These are phyloP conservation scores for Mongoloraphidia duomilia DNA, from an alignment of 2,888 invertebrate species.

Conservation along the genomic window DNA sequence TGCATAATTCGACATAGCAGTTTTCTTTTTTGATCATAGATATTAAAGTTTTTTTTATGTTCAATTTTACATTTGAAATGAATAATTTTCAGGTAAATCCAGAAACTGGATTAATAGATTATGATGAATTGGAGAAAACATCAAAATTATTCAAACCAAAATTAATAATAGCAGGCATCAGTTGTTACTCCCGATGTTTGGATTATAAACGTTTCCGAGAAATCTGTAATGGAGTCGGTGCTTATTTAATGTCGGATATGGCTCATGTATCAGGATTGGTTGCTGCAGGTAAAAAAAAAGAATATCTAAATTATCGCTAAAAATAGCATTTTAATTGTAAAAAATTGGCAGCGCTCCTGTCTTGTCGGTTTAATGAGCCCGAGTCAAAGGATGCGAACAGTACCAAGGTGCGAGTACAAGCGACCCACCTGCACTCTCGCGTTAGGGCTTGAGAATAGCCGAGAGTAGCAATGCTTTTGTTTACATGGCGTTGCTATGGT, in stretches of 20 bases:
- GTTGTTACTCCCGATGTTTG: constrained; percentile 84
- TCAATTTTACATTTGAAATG: background rate
- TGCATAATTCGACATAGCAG: no score
- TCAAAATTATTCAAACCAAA: constrained; percentile 82
- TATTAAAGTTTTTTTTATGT: no score
- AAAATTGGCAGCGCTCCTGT: background rate
- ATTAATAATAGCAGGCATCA: constrained; percentile 85
- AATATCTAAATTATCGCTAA: background rate
- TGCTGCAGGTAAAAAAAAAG: constrained; percentile 50
- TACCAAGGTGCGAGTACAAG: no score
- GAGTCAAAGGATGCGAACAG: no score
- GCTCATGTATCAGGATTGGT: constrained; percentile 89
- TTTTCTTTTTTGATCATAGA: no score
- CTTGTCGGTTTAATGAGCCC: no score
- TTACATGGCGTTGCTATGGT: no score
- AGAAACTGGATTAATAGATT: constrained; percentile 79
- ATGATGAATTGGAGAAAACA: constrained; percentile 68
- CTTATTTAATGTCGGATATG: constrained; percentile 89
- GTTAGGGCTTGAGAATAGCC: no score
- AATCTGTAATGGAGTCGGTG: constrained; percentile 69
- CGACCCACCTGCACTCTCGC: no score
- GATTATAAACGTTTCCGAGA: constrained; percentile 82
- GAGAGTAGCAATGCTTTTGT: no score
- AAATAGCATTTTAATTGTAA: background rate
- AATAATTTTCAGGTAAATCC: constrained; percentile 42